Evolutionary conservation across 2,888 invertebrate genomes (phyloP), one percentile per base, ranked within the genome.

Genomic region (Hirtodrosophila confusa): DNA sequence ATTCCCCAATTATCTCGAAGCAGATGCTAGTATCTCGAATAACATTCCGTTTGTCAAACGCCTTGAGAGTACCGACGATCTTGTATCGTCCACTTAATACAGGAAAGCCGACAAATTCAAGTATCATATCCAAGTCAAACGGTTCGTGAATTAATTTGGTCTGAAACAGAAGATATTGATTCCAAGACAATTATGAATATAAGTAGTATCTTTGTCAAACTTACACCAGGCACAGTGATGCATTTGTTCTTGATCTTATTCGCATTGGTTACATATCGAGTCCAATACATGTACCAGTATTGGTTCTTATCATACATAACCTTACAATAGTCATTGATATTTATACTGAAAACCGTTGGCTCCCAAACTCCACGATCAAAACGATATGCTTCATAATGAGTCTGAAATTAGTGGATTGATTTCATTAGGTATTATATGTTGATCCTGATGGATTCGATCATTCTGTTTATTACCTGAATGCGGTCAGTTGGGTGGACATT

Each of bases 231-330:
- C 1, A 35, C 44, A 36, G 43, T n/a, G 6, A 72, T 3, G 11
- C 75, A 75, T 7, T 60, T 44, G 0, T 12, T 7, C 17, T 35
- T 36, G 3, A 70, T 24, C 0, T 70, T 57, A 0, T 61, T 11
- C 0, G 4, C 6, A 33, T 75, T 70, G 9, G 3, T 47, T 8
- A 74, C 1, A 6, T 67, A 0, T 6, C 31, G 1, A 0, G 41
- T 47, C 70, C 70, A 75, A 11, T 9, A n/a, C 0, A 23, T 35
- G 24, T 70, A 70, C 70, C 66, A 62, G 8, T 41, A 47, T 10
- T 58, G 55, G 0, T 33, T 6, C 6, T 24, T 6, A 4, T 70
- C 49, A 33, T 50, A 70, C 10, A 75, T 6, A 0, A 8, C 0
- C 0, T 0, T 1, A 17, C 73, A 74, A 0, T 10, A 0, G 27